These are phyloP conservation scores for Nymphalis urticae DNA, from an alignment of 2,888 invertebrate genomes.

Conservation along the genomic window DNA sequence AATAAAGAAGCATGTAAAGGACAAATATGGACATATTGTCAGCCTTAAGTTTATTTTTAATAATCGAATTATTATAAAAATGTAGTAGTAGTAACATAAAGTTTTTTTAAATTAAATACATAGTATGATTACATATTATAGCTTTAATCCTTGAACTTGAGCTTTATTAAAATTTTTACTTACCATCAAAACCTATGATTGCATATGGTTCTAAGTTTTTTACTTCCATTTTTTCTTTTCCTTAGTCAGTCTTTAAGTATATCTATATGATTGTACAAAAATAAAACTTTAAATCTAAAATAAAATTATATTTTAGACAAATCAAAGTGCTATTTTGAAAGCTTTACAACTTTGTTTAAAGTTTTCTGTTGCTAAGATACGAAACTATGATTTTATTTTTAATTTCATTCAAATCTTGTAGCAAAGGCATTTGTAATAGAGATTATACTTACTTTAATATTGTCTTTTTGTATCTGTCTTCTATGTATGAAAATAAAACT, in stretches of 20 bases:
- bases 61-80: too few species aligned
- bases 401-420: too few species aligned
- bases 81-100: too few species aligned
- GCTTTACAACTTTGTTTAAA: conserved; percentile 15
- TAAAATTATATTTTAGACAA: conserved; percentile 4
- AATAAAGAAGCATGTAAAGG: background rate
- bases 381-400: background rate
- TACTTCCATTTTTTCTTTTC: conserved; percentile 65
- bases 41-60: too few species aligned
- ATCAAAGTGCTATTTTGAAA: conserved; percentile 26
- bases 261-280: conserved; percentile 27
- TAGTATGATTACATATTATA: too few species aligned
- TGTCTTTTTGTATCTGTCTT: too few species aligned
- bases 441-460: too few species aligned
- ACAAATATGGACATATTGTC: too few species aligned
- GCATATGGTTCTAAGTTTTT: conserved; percentile 84
- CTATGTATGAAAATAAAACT: too few species aligned
- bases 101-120: too few species aligned
- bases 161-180: conserved; percentile 36
- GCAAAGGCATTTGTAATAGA: too few species aligned
- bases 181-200: conserved; percentile 92
- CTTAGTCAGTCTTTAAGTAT: conserved; percentile 15
- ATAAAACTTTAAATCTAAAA: conserved; percentile 23
- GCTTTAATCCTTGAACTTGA: too few species aligned
- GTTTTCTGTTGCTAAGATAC: conserved; percentile 45